Evolutionary conservation across 2,113 vertebrate species (phyloP), one percentile per base, ranked within the genome.

Genomic region (Gadus chalcogrammus): DNA sequence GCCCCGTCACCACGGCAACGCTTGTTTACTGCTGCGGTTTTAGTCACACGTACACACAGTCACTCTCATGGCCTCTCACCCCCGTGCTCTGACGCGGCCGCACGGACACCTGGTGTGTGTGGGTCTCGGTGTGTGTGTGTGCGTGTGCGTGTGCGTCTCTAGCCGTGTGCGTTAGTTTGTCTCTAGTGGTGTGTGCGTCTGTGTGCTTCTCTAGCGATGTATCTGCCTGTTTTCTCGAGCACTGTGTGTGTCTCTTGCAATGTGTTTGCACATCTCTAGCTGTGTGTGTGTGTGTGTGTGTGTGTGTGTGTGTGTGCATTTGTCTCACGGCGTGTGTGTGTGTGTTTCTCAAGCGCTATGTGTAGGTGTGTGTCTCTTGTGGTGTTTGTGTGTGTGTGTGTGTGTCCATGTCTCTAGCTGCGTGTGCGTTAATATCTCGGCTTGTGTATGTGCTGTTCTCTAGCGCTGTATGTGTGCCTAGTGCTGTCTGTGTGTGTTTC

Each of bases 181-280:
- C 2, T 55, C 12, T 5, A 16, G 12, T 13, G 12, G 53, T 55
- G 53, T 55, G 53, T 55, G 9, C 13, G 9, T 55, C 12, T 55
- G 53, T 55, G 53, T 55, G 16, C 60, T 65, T 59, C 1, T 24
- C 15, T 70, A 66, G 59, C 17, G n/a, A 60, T 35, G n/a, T 68
- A 20, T 9, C 8, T 24, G 66, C 9, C 5, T 3, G 7, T 38
- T 60, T 18, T 38, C 2, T 18, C 28, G 70, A 52, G 69, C 20
- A 17, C 2, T 17, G 17, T 0, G 59, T 13, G 31, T 35, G 31
- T 31, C 28, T 31, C 28, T 31, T 31, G 28, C 28, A 5, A 31
- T 31, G 28, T 31, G 28, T 31, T 31, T 35, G 71, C 17, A 18
- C 9, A 31, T 52, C 61, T 22, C 20, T 13, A 17, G 55, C 16